Conservation (phyloP, 2,113 vertebrate species). For the Trochalopteron elliotii region DNA sequence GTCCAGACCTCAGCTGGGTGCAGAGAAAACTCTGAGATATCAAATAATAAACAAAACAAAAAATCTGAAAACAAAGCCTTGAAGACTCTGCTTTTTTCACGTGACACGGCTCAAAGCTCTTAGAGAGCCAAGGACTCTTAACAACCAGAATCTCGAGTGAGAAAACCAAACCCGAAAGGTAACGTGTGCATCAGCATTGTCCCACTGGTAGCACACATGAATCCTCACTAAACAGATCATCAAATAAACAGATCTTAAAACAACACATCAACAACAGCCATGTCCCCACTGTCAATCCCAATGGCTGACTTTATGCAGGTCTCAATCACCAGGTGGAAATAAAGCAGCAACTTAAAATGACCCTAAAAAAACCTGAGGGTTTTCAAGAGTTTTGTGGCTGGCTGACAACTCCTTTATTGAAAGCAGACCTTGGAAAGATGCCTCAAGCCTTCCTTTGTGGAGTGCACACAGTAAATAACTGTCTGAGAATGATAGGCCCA, state of each 20-base stretch:
- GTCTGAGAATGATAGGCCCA: neutral
- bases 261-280: neutral
- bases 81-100: too few relatives aligned
- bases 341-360: constrained; percentile 21
- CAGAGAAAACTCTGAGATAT: too few relatives aligned
- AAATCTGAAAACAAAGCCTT: too few relatives aligned
- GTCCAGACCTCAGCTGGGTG: too few relatives aligned
- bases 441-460: constrained; percentile 4
- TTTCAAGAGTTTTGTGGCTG: constrained; percentile 24
- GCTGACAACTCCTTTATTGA: constrained; percentile 38
- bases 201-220: neutral
- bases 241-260: neutral
- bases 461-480: neutral
- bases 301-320: neutral
- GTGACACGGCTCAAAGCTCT: too few relatives aligned
- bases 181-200: neutral
- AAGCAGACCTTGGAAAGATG: constrained; percentile 28
- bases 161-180: too few relatives aligned
- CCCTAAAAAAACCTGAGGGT: neutral
- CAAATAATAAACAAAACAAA: too few relatives aligned
- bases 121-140: too few relatives aligned
- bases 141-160: too few relatives aligned
- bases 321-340: constrained; percentile 11
- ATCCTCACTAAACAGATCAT: neutral
- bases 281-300: neutral